Base-by-base conservation (phyloP, 2,797 vertebrate species). In the Chromobotia macracanthus region DNA sequence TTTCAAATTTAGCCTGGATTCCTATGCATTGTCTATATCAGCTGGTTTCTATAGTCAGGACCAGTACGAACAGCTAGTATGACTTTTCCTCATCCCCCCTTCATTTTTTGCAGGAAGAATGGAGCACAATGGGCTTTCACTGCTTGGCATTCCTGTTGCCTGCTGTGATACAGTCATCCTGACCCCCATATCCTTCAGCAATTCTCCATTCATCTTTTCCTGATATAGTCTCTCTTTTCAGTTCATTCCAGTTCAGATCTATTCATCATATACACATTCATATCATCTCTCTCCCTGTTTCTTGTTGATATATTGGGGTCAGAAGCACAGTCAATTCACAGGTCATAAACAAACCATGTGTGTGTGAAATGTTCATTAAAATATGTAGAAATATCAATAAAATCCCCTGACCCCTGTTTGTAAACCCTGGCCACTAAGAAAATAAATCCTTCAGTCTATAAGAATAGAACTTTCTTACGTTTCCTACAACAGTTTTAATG, bases 141-240 rank as follows among this genome's bases (percentile, higher is more conserved):
- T 73, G 16, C 69, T 65, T 71, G 38, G 60, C 70, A 82, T 84
- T 82, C 60, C 48, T 72, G 69, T 70, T 58, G 61, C 50, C 65
- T 61, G 28, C 65, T 3, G 63, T 68, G 73, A 77, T 55, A 64
- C 68, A 56, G 63, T 76, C 65, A 61, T 18, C 56, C 60, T 72
- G n/a, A 55, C 70, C 35, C 53, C 61, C 68, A 35, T 25, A 51
- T 80, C 61, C 75, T 80, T 80, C 51, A 55, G 77, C 50, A 38
- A 65, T 46, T 65, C 69, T 70, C 60, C 51, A 55, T 53, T 72
- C 46, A 63, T 64, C 56, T 53, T 53, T 70, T 31, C 1, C 3
- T 16, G 21, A 66, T 35, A 38, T 46, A 50, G 44, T 50, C n/a
- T 76, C 23, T 72, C 2, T 64, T 75, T 56, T 51, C 60, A 66